Percentiles rank a stretch among this genome's conserved stretches.
Conservation (phyloP, 2,888 invertebrate genomes). For the Abrostola triplasia region DNA sequence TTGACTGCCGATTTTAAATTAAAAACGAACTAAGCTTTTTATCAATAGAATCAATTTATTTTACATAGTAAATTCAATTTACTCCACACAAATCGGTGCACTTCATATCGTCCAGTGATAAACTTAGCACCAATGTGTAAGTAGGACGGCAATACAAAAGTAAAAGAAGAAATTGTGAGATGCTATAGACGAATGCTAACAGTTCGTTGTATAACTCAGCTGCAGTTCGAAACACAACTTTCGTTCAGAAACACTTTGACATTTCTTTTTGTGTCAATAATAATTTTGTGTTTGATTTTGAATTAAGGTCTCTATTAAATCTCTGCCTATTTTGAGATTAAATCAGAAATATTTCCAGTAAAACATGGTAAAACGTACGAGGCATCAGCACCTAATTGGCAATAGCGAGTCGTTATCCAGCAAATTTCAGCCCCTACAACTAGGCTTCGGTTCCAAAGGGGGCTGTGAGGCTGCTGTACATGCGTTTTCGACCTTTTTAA, state of each 20-base stretch:
- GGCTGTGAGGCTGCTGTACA: too few relatives aligned
- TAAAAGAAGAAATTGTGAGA: slow-evolving; percentile 18
- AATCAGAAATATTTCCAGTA: too few relatives aligned
- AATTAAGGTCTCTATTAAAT: too few relatives aligned
- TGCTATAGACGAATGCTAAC: slow-evolving; percentile 6
- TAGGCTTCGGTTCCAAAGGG: too few relatives aligned
- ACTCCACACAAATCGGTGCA: slow-evolving; percentile 18
- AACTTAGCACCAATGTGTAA: slow-evolving; percentile 19
- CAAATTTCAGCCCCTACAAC: too few relatives aligned
- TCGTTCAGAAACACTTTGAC: slow-evolving; percentile 45
- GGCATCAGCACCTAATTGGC: too few relatives aligned
- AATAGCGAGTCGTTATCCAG: too few relatives aligned
- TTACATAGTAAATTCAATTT: slow-evolving; percentile 33
- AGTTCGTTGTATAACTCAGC: fast-evolving
- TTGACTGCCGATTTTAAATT: slow-evolving; percentile 1
- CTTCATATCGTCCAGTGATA: slow-evolving; percentile 8
- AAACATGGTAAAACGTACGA: too few relatives aligned
- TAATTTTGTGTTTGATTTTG: background rate
- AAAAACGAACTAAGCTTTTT: background rate
- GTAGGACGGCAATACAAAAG: slow-evolving; percentile 9
- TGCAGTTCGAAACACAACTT: slow-evolving; percentile 13
- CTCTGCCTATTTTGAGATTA: too few relatives aligned
- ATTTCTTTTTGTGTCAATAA: slow-evolving; percentile 17
- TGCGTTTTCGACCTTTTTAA: too few relatives aligned
- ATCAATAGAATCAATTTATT: slow-evolving; percentile 6